phyloP scores from a whole-genome alignment of 1,140 invertebrate genomes.

The Zaprionus tsacasi region DNA sequence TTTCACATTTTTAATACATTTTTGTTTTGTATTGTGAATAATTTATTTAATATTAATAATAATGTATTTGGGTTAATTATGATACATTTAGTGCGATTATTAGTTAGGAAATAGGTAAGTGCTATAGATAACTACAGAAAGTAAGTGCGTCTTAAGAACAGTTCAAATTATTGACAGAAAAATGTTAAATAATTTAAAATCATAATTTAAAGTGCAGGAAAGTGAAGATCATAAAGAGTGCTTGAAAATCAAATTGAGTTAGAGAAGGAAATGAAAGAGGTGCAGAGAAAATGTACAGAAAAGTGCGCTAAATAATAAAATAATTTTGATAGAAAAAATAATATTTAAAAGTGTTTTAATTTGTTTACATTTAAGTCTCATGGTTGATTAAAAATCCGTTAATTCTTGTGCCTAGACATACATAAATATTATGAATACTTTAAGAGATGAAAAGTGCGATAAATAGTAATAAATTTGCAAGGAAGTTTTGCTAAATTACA shows the following conservation, averaged over 20 bases:
- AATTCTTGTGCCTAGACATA: constrained; percentile 6
- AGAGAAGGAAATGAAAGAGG: background rate
- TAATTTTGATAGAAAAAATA: background rate
- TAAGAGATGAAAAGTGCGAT: constrained; percentile 2
- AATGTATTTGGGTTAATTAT: constrained; percentile 40
- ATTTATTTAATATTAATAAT: constrained; percentile 54
- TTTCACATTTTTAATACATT: constrained; percentile 82
- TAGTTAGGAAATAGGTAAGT: constrained; percentile 15
- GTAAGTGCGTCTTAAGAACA: constrained; percentile 51
- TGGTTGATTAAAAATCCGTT: constrained; percentile 1
- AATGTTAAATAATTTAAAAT: background rate
- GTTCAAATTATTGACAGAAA: constrained; percentile 4
- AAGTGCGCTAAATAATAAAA: constrained; percentile 23
- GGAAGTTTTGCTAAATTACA: constrained; percentile 8
- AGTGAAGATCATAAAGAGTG: constrained; percentile 2
- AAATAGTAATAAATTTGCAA: background rate
- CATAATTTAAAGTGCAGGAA: constrained; percentile 26
- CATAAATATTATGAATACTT: constrained; percentile 1
- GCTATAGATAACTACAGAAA: constrained; percentile 34
- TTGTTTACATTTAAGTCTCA: constrained; percentile 1
- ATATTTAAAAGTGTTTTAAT: background rate
- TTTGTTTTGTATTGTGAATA: constrained; percentile 75
- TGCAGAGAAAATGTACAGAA: constrained; percentile 1
- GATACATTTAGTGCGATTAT: constrained; percentile 32
- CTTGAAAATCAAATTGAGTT: background rate